Evolutionary conservation across 2,113 vertebrate genomes (phyloP).

Genomic region (Formicarius rufipectus): DNA sequence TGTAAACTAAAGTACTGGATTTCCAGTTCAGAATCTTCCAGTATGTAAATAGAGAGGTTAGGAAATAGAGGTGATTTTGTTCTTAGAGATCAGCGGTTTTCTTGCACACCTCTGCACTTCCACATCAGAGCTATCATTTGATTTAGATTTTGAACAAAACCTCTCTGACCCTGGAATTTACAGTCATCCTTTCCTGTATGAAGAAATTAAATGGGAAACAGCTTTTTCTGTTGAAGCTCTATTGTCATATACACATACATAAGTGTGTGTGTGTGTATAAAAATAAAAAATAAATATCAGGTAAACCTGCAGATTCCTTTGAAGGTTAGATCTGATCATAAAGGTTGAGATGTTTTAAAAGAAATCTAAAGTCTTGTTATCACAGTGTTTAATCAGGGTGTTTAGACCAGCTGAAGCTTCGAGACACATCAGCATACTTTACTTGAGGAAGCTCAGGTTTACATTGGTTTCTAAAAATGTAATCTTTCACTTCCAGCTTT

Average conservation of each 20-base stretch:
- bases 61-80: background rate
- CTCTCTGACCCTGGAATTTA: background rate
- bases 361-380: background rate
- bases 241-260: background rate
- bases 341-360: background rate
- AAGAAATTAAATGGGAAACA: background rate
- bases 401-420: background rate
- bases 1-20: background rate
- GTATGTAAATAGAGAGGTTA: background rate
- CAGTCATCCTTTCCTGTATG: background rate
- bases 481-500: background rate
- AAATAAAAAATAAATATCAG: background rate
- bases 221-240: background rate
- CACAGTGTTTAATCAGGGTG: background rate
- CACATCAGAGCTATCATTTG: background rate
- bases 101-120: background rate
- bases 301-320: background rate
- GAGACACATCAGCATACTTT: background rate
- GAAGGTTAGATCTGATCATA: background rate
- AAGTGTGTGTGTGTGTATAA: background rate
- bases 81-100: background rate
- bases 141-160: background rate
- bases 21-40: background rate
- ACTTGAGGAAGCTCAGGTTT: constrained; percentile 7
- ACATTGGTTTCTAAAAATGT: background rate